phyloP scores from a whole-genome alignment of 2,797 vertebrate species.

The Hyperoplus immaculatus region DNA sequence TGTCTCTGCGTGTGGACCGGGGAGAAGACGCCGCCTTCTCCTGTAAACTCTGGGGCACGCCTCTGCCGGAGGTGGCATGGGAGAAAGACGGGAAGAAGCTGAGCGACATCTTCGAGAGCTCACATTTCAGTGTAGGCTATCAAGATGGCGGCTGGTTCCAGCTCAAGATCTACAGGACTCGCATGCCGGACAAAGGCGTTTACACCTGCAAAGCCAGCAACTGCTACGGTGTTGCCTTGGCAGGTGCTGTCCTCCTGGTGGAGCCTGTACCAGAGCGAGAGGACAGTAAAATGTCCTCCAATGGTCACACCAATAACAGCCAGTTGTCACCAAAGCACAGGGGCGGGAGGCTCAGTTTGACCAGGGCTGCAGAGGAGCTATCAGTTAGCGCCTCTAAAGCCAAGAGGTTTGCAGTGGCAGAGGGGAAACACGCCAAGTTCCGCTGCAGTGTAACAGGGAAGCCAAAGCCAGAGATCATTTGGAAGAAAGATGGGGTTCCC shows the following conservation, averaged over 20 bases:
- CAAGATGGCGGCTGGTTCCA: constrained; percentile 88
- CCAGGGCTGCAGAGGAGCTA: constrained; percentile 68
- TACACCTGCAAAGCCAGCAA: constrained; percentile 93
- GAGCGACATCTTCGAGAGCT: constrained; percentile 92
- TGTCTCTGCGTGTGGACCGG: constrained; percentile 87
- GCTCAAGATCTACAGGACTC: constrained; percentile 87
- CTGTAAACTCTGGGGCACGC: constrained; percentile 90
- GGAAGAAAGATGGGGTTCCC: constrained; percentile 92
- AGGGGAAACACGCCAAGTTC: constrained; percentile 98
- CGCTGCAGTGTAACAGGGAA: constrained; percentile 97
- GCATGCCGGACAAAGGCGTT: constrained; percentile 91
- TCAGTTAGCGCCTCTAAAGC: constrained; percentile 73
- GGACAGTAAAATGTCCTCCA: constrained; percentile 67
- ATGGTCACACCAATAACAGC: constrained; percentile 63
- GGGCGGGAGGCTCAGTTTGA: constrained; percentile 53
- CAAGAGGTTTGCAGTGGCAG: constrained; percentile 92
- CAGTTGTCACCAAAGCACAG: constrained; percentile 71
- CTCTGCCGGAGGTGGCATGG: constrained; percentile 89
- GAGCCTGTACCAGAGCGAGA: constrained; percentile 79
- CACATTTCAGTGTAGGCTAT: constrained; percentile 87
- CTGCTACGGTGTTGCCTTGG: constrained; percentile 85
- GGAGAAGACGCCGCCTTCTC: constrained; percentile 92
- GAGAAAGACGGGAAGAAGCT: constrained; percentile 94
- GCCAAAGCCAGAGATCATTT: constrained; percentile 96
- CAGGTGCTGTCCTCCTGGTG: constrained; percentile 92